Evolutionary conservation across 2,888 invertebrate genomes (phyloP).

Genomic region (Parascotia fuliginaria): DNA sequence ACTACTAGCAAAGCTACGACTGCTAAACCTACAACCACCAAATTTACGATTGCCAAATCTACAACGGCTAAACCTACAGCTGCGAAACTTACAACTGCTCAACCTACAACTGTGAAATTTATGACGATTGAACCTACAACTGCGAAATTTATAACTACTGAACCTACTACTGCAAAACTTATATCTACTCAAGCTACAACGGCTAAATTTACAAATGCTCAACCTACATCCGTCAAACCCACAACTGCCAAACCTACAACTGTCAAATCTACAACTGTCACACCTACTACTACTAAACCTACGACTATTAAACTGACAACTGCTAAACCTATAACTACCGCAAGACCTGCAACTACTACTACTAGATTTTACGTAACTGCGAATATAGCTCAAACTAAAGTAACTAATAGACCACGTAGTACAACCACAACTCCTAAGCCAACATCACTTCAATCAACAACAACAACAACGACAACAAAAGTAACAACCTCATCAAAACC

Average conservation of each 20-base stretch:
- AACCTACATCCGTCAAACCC: slow-evolving; percentile 22
- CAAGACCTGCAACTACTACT: slow-evolving; percentile 26
- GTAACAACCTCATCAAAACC: slow-evolving; percentile 38
- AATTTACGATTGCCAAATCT: slow-evolving; percentile 21
- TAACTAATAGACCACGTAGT: slow-evolving; percentile 9
- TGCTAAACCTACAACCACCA: slow-evolving; percentile 6
- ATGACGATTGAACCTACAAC: slow-evolving; percentile 30
- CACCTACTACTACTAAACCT: slow-evolving; percentile 23
- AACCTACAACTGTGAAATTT: slow-evolving; percentile 23
- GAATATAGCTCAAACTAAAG: slow-evolving; percentile 16
- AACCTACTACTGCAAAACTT: no score
- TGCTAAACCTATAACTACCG: slow-evolving; percentile 28
- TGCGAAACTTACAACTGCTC: slow-evolving; percentile 21
- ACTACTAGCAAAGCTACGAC: slow-evolving; percentile 15
- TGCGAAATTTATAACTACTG: slow-evolving; percentile 30
- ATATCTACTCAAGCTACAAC: slow-evolving; percentile 5
- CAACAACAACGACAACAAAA: slow-evolving; percentile 32
- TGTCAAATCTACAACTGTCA: slow-evolving; percentile 21
- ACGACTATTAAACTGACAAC: slow-evolving; percentile 20
- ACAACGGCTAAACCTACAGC: slow-evolving; percentile 38
- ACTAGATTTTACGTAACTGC: slow-evolving; percentile 21
- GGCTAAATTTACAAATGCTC: slow-evolving; percentile 5
- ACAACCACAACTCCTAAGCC: slow-evolving; percentile 30
- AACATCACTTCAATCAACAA: slow-evolving; percentile 24
- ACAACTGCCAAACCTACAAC: slow-evolving; percentile 38